Evolutionary conservation across 2,113 vertebrate species (phyloP).

Genomic region (Hyperoodon ampullatus): DNA sequence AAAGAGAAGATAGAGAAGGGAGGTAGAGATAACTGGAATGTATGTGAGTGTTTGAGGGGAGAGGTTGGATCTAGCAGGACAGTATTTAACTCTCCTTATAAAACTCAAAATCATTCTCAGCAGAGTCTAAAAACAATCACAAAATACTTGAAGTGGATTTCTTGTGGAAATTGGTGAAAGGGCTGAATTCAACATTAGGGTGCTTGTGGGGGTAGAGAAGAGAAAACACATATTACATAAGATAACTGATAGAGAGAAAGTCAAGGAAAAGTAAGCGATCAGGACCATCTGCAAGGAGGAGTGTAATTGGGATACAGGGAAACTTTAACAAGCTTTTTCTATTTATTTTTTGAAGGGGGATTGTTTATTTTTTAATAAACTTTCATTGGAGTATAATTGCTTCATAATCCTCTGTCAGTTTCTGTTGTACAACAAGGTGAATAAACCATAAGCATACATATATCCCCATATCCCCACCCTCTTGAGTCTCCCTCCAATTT

Average conservation of each 20-base stretch:
- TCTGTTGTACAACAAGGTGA: too few relatives aligned
- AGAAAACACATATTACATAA: neutral
- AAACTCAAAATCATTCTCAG: neutral
- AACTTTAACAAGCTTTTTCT: neutral
- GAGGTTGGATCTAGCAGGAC: neutral
- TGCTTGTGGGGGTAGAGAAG: neutral
- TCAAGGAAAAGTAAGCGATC: neutral
- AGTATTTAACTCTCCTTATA: neutral
- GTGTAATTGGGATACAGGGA: neutral
- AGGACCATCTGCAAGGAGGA: neutral
- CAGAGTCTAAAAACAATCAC: neutral
- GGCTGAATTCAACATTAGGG: neutral
- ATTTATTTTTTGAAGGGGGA: too few relatives aligned
- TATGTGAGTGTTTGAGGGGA: neutral
- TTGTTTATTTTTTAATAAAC: too few relatives aligned
- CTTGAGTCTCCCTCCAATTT: too few relatives aligned
- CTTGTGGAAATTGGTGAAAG: neutral
- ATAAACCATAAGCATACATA: too few relatives aligned
- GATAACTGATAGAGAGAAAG: neutral
- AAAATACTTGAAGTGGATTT: neutral
- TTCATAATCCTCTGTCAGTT: too few relatives aligned
- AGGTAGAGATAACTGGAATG: neutral
- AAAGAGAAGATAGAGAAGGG: neutral
- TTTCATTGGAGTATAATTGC: too few relatives aligned
- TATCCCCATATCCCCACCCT: too few relatives aligned